Base-by-base conservation (phyloP, 2,797 vertebrate species). In the Crax fasciolata region DNA sequence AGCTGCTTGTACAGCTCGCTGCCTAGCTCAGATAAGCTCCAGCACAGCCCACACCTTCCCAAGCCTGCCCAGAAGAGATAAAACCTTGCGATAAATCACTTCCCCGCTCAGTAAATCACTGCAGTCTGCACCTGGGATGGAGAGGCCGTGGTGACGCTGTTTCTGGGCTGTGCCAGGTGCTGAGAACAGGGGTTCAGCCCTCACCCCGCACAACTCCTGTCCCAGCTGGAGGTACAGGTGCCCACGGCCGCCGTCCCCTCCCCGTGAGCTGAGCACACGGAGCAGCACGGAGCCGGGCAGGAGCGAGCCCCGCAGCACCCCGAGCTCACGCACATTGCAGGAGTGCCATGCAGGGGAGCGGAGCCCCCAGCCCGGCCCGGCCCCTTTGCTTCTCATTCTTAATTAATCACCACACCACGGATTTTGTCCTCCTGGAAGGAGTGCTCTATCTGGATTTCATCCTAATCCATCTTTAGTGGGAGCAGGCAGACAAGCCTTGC, bases 141-240 rank as follows among this genome's bases (percentile, higher is more conserved):
- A 62, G 96, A 96, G 96, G 96, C 98, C 97, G 92, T 51, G 72
- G 96, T 96, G 94, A 74, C 9, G 72, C 59, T 74, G 74, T 66
- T 87, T 96, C 97, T 95, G 87, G 94, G 96, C 90, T 95, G 97
- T 98, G 92, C 78, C 62, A 82, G 90, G 95, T 74, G 93, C 75
- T 93, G 96, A 98, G 97, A 98, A 98, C 95, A 96, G 82, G 91
- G 97, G 97, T 98, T 96, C 17, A 49, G 90, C 68, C 86, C 81
- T 78, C 79, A 67, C 75, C 43, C 46, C 28, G 79, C 35, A 35
- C 35, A 35, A 35, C 35, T 35, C 35, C 8, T 35, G 35, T 35
- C 35, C 35, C 35, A 35, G 35, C 35, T 35, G 35, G 35, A 35
- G 35, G 35, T 35, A 35, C 35, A 35, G 35, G 8, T 8, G 35